Conservation (phyloP, 1,140 invertebrate genomes). For the Apis florea region DNA sequence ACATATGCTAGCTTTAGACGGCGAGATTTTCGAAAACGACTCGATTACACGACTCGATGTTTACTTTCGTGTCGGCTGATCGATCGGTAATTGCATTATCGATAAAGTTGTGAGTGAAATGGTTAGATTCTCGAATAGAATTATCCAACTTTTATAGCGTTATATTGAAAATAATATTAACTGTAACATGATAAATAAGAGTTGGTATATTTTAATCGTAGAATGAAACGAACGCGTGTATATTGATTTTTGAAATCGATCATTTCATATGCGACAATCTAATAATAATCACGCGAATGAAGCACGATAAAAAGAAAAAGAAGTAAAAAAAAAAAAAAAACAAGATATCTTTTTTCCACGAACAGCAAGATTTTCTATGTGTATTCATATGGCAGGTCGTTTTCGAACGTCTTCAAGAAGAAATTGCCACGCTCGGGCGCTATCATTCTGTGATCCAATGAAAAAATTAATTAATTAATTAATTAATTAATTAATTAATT, state of each 20-base stretch:
- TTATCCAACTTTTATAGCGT: too few relatives aligned
- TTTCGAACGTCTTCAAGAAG: conserved; percentile 64
- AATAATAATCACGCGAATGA: background rate
- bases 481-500: conserved; percentile 56
- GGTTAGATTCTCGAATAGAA: too few relatives aligned
- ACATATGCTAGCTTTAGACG: conserved; percentile 67
- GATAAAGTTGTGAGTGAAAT: too few relatives aligned
- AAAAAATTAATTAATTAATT: conserved; percentile 64
- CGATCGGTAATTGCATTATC: background rate
- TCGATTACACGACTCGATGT: background rate
- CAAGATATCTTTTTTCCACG: background rate
- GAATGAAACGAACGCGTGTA: too few relatives aligned
- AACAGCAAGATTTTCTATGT: background rate
- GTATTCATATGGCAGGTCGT: conserved; percentile 13
- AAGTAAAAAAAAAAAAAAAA: background rate
- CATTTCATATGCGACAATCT: too few relatives aligned
- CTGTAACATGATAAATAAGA: too few relatives aligned
- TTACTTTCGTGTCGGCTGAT: background rate
- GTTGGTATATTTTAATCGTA: too few relatives aligned
- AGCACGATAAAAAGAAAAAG: background rate
- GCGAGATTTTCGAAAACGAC: conserved; percentile 56
- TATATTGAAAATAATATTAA: too few relatives aligned
- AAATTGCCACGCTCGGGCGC: conserved; percentile 72
- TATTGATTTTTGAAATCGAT: too few relatives aligned
- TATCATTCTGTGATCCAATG: conserved; percentile 75